A percentile compares a stretch with the other conserved stretches of the same genome.
These are phyloP conservation scores for Chloroceryle inda DNA, from an alignment of 2,797 vertebrate genomes.

Conservation along the genomic window DNA sequence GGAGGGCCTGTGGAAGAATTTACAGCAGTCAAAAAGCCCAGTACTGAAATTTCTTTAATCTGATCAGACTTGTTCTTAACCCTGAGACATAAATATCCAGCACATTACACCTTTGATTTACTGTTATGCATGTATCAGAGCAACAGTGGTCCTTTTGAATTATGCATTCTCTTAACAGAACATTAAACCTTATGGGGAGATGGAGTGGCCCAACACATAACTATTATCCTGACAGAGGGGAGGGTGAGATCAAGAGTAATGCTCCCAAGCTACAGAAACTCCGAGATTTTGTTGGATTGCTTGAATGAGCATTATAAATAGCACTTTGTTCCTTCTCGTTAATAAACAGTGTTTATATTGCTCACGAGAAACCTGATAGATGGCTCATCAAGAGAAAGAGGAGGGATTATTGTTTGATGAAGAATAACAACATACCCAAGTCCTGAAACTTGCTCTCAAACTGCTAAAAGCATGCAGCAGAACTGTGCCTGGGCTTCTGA, in stretches of 20 bases:
- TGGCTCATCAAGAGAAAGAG: conserved; percentile 47
- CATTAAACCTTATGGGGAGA: conserved; percentile 68
- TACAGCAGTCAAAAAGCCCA: conserved; percentile 24
- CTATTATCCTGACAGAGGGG: conserved; percentile 69
- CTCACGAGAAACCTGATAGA: conserved; percentile 67
- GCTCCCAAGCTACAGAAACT: conserved; percentile 62
- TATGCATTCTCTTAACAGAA: conserved; percentile 72
- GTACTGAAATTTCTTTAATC: conserved; percentile 43
- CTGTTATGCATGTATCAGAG: conserved; percentile 45
- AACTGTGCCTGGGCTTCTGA: conserved; percentile 48
- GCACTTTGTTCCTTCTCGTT: conserved; percentile 68
- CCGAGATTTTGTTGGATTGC: conserved; percentile 68
- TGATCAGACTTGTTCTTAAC: conserved; percentile 63
- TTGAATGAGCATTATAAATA: conserved; percentile 70
- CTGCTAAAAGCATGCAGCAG: conserved; percentile 14
- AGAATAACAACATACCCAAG: conserved; percentile 44
- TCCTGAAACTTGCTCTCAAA: conserved; percentile 45
- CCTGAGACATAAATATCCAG: conserved; percentile 56
- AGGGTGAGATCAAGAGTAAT: conserved; percentile 49
- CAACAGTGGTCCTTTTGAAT: conserved; percentile 67
- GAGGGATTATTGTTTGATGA: conserved; percentile 59
- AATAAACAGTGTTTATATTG: conserved; percentile 73
- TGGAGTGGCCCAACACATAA: conserved; percentile 51
- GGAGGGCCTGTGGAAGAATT: conserved; percentile 38
- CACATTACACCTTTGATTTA: conserved; percentile 64